Percentiles rank a stretch among this genome's conserved stretches.
These are phyloP conservation scores for Heterotis niloticus DNA, from an alignment of 2,113 vertebrate species.

Conservation along the genomic window DNA sequence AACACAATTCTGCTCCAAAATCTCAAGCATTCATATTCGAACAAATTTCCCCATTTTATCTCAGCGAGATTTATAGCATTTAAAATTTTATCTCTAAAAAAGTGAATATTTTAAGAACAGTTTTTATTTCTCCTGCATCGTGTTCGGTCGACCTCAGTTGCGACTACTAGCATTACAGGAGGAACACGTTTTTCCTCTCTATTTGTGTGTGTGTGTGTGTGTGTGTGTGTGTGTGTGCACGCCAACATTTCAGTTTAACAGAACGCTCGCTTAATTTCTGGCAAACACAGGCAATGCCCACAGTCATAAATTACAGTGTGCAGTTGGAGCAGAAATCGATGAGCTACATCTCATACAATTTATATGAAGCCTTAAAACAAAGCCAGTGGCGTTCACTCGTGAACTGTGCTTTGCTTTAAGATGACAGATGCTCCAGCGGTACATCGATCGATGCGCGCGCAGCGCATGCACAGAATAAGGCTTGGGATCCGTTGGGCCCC, in stretches of 20 bases:
- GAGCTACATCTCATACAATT: slow-evolving; percentile 43
- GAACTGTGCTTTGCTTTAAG: slow-evolving; percentile 13
- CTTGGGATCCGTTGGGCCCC: neutral
- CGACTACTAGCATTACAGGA: neutral
- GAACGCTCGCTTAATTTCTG: slow-evolving; percentile 44
- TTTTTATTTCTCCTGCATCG: no score
- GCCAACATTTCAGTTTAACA: slow-evolving; percentile 40
- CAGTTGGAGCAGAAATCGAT: slow-evolving; percentile 39
- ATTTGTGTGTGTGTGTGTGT: no score
- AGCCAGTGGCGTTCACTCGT: slow-evolving; percentile 20
- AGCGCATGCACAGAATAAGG: slow-evolving; percentile 29
- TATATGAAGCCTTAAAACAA: slow-evolving; percentile 43
- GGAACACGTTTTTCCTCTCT: neutral
- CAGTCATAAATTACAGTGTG: slow-evolving; percentile 47
- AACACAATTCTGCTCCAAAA: no score
- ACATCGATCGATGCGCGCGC: slow-evolving; percentile 41
- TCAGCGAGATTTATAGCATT: no score
- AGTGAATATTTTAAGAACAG: no score
- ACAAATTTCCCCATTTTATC: no score
- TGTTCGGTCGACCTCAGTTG: neutral
- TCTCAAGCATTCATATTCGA: no score
- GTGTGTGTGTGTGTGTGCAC: slow-evolving; percentile 20
- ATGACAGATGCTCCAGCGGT: slow-evolving; percentile 42
- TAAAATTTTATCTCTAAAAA: no score
- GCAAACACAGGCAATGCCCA: slow-evolving; percentile 29